phyloP scores from a whole-genome alignment of 2,797 vertebrate species.

The Mergus octosetaceus region DNA sequence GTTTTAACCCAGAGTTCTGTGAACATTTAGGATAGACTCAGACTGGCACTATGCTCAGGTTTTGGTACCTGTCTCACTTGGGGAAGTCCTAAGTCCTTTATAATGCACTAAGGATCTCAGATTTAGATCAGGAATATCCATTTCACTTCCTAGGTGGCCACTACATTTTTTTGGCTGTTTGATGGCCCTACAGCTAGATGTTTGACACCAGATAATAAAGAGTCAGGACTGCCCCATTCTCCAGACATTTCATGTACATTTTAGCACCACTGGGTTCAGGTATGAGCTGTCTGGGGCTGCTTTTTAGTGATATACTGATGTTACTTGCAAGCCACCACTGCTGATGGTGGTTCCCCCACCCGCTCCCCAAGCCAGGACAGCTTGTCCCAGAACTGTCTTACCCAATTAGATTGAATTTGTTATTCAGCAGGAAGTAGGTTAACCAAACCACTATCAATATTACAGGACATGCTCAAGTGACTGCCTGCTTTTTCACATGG shows the following conservation, averaged over 20 bases:
- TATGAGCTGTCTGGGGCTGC: background rate
- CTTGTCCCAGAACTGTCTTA: conserved; percentile 43
- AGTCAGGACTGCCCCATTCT: background rate
- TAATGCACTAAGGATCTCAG: background rate
- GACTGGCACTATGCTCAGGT: background rate
- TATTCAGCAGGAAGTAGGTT: conserved; percentile 34
- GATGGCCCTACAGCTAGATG: background rate
- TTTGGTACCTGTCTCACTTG: background rate
- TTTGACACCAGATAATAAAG: background rate
- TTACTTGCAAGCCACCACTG: background rate
- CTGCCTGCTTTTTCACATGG: background rate
- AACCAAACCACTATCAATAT: conserved; percentile 24
- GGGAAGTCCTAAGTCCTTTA: background rate
- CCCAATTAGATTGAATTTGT: background rate
- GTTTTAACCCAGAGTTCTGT: background rate
- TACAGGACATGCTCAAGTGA: background rate
- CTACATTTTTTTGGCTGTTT: background rate
- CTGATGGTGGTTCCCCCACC: background rate
- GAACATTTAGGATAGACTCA: background rate
- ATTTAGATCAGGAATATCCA: background rate
- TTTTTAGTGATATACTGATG: background rate
- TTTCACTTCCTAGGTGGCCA: background rate
- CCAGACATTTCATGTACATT: background rate
- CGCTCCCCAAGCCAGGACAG: background rate
- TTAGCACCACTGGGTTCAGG: background rate